Conservation (phyloP, 2,113 vertebrate genomes). For the Labeo catla region DNA sequence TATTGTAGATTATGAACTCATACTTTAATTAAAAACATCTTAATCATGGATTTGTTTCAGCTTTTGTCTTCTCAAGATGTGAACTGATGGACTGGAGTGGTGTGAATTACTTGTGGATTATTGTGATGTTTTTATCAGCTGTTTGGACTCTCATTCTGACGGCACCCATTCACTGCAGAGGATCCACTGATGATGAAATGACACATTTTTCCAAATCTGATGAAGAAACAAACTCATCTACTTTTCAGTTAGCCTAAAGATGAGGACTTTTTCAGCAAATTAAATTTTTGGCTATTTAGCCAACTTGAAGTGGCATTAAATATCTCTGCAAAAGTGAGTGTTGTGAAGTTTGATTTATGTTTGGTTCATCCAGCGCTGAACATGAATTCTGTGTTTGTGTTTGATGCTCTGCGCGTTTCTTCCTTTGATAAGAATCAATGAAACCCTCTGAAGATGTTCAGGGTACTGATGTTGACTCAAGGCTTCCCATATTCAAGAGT, state of each 20-base stretch:
- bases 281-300: not conserved
- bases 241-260: not conserved
- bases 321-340: too few relatives aligned
- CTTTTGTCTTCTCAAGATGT: not conserved
- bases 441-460: not conserved
- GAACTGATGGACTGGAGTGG: not conserved
- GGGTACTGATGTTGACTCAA: not conserved
- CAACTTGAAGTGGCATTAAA: not conserved
- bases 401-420: not conserved
- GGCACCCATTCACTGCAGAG: not conserved
- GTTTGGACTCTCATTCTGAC: not conserved
- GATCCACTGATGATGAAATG: not conserved
- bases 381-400: not conserved
- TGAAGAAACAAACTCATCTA: not conserved
- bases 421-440: constrained; percentile 13
- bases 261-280: not conserved
- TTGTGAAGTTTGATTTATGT: not conserved
- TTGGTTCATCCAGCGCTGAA: not conserved
- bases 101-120: too few relatives aligned
- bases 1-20: too few relatives aligned
- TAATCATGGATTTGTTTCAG: too few relatives aligned
- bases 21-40: too few relatives aligned
- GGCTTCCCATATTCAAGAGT: not conserved
- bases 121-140: not conserved
- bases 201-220: not conserved